Conservation (phyloP, 2,888 invertebrate species). For the Octodonta nipae region DNA sequence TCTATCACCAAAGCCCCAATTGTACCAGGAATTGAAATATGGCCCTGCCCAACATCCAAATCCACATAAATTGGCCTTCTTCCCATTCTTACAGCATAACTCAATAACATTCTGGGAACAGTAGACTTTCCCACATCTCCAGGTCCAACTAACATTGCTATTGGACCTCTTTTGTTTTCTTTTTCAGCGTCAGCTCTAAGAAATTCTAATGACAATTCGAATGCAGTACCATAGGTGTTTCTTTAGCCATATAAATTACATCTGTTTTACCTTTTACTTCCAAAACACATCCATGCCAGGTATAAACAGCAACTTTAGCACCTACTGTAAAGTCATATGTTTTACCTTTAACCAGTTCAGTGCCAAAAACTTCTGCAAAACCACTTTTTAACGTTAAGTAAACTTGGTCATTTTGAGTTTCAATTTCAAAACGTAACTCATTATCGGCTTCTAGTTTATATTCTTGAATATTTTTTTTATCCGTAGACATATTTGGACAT, state of each 20-base stretch:
- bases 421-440: constrained; percentile 90
- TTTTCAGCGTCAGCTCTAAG: constrained; percentile 72
- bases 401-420: constrained; percentile 72
- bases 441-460: constrained; percentile 76
- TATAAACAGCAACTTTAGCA: constrained; percentile 88
- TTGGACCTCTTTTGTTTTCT: constrained; percentile 60
- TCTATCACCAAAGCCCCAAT: constrained; percentile 81
- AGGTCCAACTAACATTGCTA: constrained; percentile 85
- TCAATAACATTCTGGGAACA: constrained; percentile 64
- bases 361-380: constrained; percentile 91
- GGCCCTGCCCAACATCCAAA: constrained; percentile 89
- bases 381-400: constrained; percentile 75
- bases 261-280: constrained; percentile 80
- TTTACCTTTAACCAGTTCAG: constrained; percentile 85
- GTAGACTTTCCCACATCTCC: constrained; percentile 95
- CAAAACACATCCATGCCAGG: constrained; percentile 87
- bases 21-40: constrained; percentile 83
- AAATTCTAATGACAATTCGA: constrained; percentile 91
- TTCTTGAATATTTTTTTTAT: constrained; percentile 41
- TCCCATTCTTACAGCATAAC: constrained; percentile 87
- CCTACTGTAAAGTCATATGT: constrained; percentile 79
- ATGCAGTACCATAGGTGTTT: constrained; percentile 94
- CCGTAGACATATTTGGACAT: no score
- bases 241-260: constrained; percentile 86
- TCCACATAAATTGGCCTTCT: constrained; percentile 85